Evolutionary conservation across 1,140 invertebrate species (phyloP).

Genomic region (Trichoplusia ni): DNA sequence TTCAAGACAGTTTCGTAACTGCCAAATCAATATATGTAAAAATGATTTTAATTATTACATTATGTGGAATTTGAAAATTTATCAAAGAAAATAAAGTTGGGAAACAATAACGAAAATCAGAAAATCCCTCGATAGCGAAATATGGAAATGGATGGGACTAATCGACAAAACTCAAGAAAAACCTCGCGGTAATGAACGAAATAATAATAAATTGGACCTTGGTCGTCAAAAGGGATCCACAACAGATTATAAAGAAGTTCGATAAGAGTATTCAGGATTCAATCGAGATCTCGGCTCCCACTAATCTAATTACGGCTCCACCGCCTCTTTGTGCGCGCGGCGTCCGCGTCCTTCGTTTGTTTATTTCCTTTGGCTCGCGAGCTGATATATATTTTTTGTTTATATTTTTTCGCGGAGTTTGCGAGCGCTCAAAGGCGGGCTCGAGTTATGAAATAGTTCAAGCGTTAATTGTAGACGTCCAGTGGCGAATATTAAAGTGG

Average conservation of each 20-base stretch:
- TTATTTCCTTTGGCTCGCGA: constrained; percentile 53
- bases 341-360: constrained; percentile 64
- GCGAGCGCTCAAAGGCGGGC: constrained; percentile 68
- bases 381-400: constrained; percentile 64
- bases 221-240: constrained; percentile 41
- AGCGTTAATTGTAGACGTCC: constrained; percentile 78
- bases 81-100: neutral
- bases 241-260: constrained; percentile 44
- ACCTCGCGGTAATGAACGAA: constrained; percentile 14
- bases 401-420: constrained; percentile 59
- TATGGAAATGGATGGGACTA: constrained; percentile 19
- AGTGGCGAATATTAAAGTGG: constrained; percentile 76
- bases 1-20: neutral
- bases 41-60: too few relatives aligned
- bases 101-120: neutral
- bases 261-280: constrained; percentile 32
- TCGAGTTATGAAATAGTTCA: constrained; percentile 76
- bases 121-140: neutral
- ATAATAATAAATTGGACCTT: constrained; percentile 33
- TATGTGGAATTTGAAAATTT: too few relatives aligned
- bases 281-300: constrained; percentile 39
- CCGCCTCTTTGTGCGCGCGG: constrained; percentile 59
- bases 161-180: constrained; percentile 13
- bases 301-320: constrained; percentile 67
- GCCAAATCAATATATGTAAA: neutral